Evolutionary conservation across 2,113 vertebrate species (phyloP).

Genomic region (Heterotilapia buettikoferi): DNA sequence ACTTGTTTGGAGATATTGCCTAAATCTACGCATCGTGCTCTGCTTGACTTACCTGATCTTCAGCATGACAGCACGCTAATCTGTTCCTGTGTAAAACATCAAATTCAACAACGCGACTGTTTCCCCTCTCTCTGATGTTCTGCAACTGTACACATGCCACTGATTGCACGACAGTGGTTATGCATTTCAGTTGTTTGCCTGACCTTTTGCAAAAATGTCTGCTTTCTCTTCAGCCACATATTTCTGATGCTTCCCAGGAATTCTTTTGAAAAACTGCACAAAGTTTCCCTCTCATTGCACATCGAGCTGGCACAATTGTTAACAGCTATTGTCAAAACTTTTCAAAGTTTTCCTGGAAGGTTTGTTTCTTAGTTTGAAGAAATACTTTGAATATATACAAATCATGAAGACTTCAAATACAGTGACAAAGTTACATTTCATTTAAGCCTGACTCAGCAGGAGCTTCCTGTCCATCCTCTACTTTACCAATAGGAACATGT

Average conservation of each 20-base stretch:
- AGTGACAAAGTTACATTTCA: background rate
- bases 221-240: background rate
- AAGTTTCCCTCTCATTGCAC: accelerated
- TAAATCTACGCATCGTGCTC: background rate
- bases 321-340: background rate
- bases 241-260: background rate
- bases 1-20: background rate
- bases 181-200: background rate
- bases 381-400: background rate
- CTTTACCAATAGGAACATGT: background rate
- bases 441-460: background rate
- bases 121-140: background rate
- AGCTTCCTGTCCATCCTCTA: constrained; percentile 9
- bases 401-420: background rate
- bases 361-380: background rate
- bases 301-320: background rate
- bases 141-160: background rate
- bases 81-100: background rate
- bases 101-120: background rate
- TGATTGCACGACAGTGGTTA: background rate
- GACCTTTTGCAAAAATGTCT: background rate
- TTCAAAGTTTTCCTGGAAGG: background rate
- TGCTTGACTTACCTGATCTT: background rate
- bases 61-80: background rate
- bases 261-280: background rate